Evolutionary conservation across 2,797 vertebrate genomes (phyloP).

Genomic region (Chaunax sp.): DNA sequence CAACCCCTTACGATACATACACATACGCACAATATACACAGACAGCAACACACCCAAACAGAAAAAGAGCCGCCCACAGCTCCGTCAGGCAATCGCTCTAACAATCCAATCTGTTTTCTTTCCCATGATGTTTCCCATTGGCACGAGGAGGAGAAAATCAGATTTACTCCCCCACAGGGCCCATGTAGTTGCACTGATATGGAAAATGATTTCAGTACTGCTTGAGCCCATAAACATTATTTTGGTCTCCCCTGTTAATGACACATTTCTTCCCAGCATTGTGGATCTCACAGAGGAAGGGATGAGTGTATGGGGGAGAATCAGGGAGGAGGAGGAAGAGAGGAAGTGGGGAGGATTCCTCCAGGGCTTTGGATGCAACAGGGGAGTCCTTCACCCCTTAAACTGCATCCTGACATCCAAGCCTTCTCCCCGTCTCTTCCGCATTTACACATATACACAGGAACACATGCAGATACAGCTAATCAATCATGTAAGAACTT

Average conservation of each 20-base stretch:
- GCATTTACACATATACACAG: constrained; percentile 25
- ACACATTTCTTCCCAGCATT: constrained; percentile 85
- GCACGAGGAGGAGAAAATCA: constrained; percentile 82
- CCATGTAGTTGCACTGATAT: constrained; percentile 84
- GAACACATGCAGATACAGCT: constrained; percentile 29
- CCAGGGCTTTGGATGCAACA: constrained; percentile 60
- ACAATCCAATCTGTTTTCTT: constrained; percentile 86
- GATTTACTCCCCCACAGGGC: constrained; percentile 85
- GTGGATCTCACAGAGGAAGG: constrained; percentile 75
- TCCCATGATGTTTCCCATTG: constrained; percentile 87
- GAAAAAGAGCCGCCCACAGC: constrained; percentile 82
- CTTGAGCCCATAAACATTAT: constrained; percentile 85
- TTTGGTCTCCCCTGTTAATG: constrained; percentile 83
- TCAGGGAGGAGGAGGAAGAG: constrained; percentile 43
- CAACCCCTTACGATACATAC: constrained; percentile 32
- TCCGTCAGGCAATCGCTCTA: constrained; percentile 80
- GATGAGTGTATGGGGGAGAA: constrained; percentile 59
- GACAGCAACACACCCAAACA: constrained; percentile 61
- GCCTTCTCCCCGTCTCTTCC: constrained; percentile 61
- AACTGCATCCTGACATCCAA: constrained; percentile 72
- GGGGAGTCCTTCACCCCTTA: constrained; percentile 78
- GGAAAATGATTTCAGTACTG: constrained; percentile 85
- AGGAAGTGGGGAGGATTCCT: constrained; percentile 72
- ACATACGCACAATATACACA: constrained; percentile 30
- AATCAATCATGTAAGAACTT: constrained; percentile 59